Evolutionary conservation across 2,888 invertebrate species (phyloP).

Genomic region (Trilocha varians): DNA sequence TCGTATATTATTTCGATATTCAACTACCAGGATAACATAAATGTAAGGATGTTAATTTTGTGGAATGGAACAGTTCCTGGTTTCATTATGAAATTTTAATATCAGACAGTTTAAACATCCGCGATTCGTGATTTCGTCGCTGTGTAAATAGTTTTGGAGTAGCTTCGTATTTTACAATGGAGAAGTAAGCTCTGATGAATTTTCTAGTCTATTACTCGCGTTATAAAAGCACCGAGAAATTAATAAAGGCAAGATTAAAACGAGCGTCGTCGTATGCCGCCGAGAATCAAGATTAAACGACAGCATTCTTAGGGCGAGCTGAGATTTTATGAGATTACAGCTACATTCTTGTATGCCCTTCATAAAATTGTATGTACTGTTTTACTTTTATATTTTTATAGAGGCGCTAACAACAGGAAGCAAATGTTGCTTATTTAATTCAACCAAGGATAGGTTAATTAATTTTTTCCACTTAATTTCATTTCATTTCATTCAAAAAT

Average conservation of each 20-base stretch:
- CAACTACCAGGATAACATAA: conserved; percentile 1
- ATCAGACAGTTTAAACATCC: too few relatives aligned
- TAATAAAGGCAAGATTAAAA: background rate
- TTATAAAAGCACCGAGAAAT: background rate
- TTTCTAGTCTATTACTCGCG: background rate
- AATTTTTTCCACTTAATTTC: too few relatives aligned
- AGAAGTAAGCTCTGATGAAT: background rate
- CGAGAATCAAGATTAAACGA: background rate
- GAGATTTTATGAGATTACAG: background rate
- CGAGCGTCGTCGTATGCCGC: background rate
- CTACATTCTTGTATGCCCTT: background rate
- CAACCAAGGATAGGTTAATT: too few relatives aligned
- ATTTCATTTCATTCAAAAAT: too few relatives aligned
- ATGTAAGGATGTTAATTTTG: background rate
- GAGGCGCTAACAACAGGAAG: too few relatives aligned
- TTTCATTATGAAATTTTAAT: too few relatives aligned
- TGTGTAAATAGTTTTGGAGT: too few relatives aligned
- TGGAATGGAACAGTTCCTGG: background rate
- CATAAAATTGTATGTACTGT: background rate
- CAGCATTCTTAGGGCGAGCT: background rate
- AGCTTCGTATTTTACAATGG: background rate
- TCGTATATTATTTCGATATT: background rate
- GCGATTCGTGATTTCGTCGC: too few relatives aligned
- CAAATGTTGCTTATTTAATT: too few relatives aligned
- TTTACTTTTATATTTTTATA: background rate